Base-by-base conservation (phyloP, 92 coral and sea anemone species). In the Diadumene lineata region DNA sequence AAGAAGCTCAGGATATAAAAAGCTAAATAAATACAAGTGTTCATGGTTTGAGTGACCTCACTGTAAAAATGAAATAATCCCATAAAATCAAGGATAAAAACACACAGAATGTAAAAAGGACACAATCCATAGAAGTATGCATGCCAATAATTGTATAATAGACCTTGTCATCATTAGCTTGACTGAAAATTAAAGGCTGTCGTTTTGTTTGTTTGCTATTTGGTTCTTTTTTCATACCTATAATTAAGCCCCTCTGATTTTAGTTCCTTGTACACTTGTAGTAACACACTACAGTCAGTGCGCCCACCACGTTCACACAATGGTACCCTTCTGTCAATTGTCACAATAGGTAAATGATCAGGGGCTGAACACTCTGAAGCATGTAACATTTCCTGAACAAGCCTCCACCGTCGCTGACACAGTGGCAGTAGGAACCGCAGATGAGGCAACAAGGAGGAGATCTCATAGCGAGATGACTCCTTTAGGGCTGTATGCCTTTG, bases 371-470 rank as follows among this genome's bases (percentile, higher is more conserved):
- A 91, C 32, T 96, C 99, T 0, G 99, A 85, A 57, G 90, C 71
- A 29, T 90, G 94, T 18, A 96, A 83, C 63, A 96, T 68, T 48
- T 93, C 96, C 6, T 83, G 89, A 0, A 92, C 88, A 44, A 96
- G 85, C 29, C 99, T 86, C 90, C 92, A 87, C 1, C 99, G 92
- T 53, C 90, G 97, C 33, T 85, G 90, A 72, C 97, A 96, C 79
- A 96, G 81, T 0, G 99, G 99, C 69, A 96, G 72, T 51, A 96
- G 76, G 72, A 92, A 96, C 11, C 97, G 92, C 28, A 96, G 73
- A 71, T 88, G 86, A 13, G 97, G 93, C n/a, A 88, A 72, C 16
- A 91, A 80, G n/a, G 64, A 71, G 1, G 93, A 72, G 22, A 88
- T 69, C 74, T 85, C 60, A 78, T 84, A 88, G 17, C 90, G 90